phyloP scores from a whole-genome alignment of 1,140 invertebrate species.

The Ips nitidus region DNA sequence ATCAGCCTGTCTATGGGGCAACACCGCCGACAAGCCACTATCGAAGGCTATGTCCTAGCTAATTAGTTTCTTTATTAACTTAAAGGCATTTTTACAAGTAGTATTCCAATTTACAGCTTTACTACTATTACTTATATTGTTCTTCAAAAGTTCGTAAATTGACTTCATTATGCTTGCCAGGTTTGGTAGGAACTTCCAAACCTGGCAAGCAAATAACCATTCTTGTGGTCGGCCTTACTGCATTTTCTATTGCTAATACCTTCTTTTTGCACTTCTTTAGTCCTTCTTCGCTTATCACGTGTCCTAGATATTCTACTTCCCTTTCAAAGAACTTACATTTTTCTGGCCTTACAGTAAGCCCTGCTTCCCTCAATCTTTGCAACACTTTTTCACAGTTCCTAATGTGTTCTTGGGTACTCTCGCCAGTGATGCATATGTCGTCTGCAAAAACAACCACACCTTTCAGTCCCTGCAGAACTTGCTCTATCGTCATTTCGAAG shows the following conservation, averaged over 20 bases:
- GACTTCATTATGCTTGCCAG: slow-evolving; percentile 18
- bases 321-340: not conserved
- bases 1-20: slow-evolving; percentile 40
- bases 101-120: too few species aligned
- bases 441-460: too few species aligned
- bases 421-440: too few species aligned
- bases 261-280: not conserved
- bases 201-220: not conserved
- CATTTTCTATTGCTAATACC: not conserved
- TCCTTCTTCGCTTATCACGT: not conserved
- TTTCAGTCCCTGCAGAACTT: too few species aligned
- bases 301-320: not conserved
- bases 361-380: too few species aligned
- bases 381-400: too few species aligned
- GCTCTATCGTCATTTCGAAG: too few species aligned
- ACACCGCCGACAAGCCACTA: slow-evolving; percentile 42
- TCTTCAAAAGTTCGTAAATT: slow-evolving; percentile 27
- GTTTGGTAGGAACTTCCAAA: slow-evolving; percentile 31
- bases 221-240: not conserved
- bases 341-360: too few species aligned
- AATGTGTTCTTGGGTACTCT: too few species aligned
- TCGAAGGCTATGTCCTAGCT: slow-evolving; percentile 22
- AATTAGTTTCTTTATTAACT: too few species aligned
- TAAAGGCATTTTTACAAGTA: too few species aligned
- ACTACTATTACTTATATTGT: too few species aligned